phyloP scores from a whole-genome alignment of 2,888 invertebrate species.

The Phania funesta region DNA sequence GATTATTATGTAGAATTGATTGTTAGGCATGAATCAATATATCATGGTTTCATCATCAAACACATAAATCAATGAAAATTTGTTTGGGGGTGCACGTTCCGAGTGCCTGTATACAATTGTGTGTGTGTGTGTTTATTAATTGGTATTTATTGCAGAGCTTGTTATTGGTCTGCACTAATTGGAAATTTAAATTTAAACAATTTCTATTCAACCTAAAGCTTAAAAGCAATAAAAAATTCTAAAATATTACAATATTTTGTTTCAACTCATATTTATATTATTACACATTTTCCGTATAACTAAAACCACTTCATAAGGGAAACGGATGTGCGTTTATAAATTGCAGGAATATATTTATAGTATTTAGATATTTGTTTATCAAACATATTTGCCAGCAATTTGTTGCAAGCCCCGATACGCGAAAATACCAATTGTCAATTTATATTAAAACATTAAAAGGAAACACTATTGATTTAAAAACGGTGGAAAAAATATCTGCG shows the following conservation, averaged over 20 bases:
- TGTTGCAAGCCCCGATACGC: too few species aligned
- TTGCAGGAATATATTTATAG: slow-evolving; percentile 15
- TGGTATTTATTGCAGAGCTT: slow-evolving; percentile 6
- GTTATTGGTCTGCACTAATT: slow-evolving; percentile 42
- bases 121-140: neutral
- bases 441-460: too few species aligned
- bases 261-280: neutral
- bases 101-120: neutral
- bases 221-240: neutral
- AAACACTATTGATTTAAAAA: too few species aligned
- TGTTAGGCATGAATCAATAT: slow-evolving; percentile 65
- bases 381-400: too few species aligned
- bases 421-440: too few species aligned
- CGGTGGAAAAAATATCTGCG: too few species aligned
- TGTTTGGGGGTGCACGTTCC: slow-evolving; percentile 17
- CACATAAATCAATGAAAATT: slow-evolving; percentile 58
- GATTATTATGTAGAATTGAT: slow-evolving; percentile 66
- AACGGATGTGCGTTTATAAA: slow-evolving; percentile 41
- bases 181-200: slow-evolving; percentile 49
- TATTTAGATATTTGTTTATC: too few species aligned
- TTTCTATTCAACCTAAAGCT: neutral
- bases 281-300: too few species aligned
- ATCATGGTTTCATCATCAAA: slow-evolving; percentile 63
- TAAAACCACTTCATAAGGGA: neutral
- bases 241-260: neutral